Conservation (phyloP, 2,113 vertebrate species). For the Danionella cerebrum region DNA sequence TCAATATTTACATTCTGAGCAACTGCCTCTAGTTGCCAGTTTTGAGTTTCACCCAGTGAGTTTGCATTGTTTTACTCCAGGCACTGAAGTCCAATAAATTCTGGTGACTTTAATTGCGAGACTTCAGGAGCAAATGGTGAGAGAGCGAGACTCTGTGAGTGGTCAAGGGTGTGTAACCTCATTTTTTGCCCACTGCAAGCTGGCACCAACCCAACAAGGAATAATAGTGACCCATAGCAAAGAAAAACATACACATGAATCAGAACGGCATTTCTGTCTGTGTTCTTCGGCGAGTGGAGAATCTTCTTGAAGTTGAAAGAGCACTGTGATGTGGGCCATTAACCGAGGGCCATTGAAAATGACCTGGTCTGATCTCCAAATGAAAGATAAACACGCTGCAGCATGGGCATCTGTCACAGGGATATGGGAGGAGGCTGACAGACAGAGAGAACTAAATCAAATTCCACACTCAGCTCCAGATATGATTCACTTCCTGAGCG, state of each 20-base stretch:
- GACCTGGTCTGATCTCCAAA: constrained; percentile 16
- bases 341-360: constrained; percentile 32
- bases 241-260: not conserved
- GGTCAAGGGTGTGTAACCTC: no score
- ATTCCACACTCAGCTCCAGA: not conserved
- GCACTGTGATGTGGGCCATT: constrained; percentile 26
- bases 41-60: no score
- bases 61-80: no score
- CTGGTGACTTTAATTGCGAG: no score
- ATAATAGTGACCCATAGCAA: not conserved
- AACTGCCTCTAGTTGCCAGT: no score
- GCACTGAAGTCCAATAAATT: no score
- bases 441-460: constrained; percentile 12
- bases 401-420: constrained; percentile 10
- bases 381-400: constrained; percentile 27
- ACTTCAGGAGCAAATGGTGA: no score
- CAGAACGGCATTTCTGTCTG: not conserved
- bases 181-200: no score
- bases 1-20: no score
- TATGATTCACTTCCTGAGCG: not conserved
- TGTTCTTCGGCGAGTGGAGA: not conserved
- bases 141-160: no score
- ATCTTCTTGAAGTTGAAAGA: not conserved
- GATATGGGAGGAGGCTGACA: constrained; percentile 19
- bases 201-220: no score